Conservation (phyloP, 2,113 vertebrate species). For the Oncorhynchus kisutch region DNA sequence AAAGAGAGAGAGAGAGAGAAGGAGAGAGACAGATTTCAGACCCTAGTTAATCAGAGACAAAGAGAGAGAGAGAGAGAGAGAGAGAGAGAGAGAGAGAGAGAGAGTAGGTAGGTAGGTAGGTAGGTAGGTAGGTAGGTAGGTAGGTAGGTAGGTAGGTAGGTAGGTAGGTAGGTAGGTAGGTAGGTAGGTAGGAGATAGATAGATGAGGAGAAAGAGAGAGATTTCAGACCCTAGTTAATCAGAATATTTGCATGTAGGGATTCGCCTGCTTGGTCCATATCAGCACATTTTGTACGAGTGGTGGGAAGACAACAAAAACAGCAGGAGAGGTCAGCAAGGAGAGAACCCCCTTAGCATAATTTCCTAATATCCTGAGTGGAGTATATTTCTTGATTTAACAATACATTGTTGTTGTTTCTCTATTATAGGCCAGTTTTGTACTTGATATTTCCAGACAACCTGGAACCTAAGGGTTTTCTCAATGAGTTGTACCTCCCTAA, state of each 20-base stretch:
- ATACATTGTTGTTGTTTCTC: no score
- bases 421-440: no score
- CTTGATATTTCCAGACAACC: no score
- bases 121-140: background rate
- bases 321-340: no score
- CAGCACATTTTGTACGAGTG: background rate
- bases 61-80: no score
- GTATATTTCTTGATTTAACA: no score
- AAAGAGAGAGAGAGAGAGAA: background rate
- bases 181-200: background rate
- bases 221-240: background rate
- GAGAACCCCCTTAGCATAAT: no score
- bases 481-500: no score
- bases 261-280: background rate
- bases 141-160: background rate
- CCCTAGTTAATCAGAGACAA: no score
- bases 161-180: background rate
- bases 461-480: no score
- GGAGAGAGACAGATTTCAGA: background rate
- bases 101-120: background rate
- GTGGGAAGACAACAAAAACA: background rate
- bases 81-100: conserved; percentile 9
- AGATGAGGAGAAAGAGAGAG: background rate
- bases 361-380: no score
- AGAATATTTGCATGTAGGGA: background rate